Evolutionary conservation across 2,888 invertebrate species (phyloP).

Genomic region (Rhogogaster chlorosoma): DNA sequence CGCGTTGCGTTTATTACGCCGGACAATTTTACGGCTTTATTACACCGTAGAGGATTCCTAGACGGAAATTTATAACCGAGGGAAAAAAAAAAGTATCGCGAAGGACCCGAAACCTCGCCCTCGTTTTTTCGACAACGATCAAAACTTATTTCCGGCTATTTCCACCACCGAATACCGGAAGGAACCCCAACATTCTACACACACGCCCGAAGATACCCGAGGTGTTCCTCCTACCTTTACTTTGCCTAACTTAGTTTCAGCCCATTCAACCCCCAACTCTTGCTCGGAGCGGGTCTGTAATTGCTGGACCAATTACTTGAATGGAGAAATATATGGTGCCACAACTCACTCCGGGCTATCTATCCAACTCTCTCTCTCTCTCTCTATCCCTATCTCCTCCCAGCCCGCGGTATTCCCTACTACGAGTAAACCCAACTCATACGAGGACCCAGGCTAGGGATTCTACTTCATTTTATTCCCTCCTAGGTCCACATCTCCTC

Average conservation of each 20-base stretch:
- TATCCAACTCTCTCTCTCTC: constrained; percentile 27
- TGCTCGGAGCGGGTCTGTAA: constrained; percentile 58
- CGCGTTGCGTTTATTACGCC: background rate
- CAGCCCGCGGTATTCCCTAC: background rate
- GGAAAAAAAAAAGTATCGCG: too few species aligned
- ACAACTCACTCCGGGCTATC: constrained; percentile 53
- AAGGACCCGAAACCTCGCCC: too few species aligned
- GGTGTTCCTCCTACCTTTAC: constrained; percentile 45
- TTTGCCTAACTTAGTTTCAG: constrained; percentile 55
- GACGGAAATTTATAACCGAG: too few species aligned
- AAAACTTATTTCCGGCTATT: background rate
- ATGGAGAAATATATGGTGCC: constrained; percentile 60
- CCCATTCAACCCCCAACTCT: constrained; percentile 57
- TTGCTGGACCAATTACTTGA: constrained; percentile 66
- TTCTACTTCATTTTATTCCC: constrained; percentile 52
- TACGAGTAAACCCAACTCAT: background rate
- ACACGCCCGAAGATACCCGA: background rate
- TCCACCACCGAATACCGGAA: background rate
- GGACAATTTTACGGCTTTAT: constrained; percentile 12
- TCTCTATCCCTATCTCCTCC: constrained; percentile 56
- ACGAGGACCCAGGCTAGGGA: constrained; percentile 22
- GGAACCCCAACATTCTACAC: background rate
- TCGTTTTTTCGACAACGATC: too few species aligned
- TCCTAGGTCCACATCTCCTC: background rate
- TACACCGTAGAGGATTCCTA: background rate